Percentiles rank a stretch among this genome's conserved stretches.
These are phyloP conservation scores for Linyphia triangularis DNA, from an alignment of 2,888 invertebrate genomes.

Conservation along the genomic window DNA sequence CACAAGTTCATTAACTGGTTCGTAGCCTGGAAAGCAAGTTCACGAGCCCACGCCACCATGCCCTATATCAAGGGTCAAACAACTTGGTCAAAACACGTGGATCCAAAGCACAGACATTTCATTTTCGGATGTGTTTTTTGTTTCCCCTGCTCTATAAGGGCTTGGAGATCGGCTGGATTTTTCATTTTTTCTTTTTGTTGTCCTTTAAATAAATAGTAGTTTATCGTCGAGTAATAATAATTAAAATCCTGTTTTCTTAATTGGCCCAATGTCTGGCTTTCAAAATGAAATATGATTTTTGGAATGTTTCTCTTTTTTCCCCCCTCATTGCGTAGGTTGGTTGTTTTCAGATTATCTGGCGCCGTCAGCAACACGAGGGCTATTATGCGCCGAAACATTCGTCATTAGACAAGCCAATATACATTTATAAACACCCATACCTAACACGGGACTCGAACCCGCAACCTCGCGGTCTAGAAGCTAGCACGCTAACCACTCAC, in stretches of 20 bases:
- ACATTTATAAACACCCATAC: too few species aligned
- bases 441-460: too few species aligned
- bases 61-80: slow-evolving; percentile 62
- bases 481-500: too few species aligned
- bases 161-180: not conserved
- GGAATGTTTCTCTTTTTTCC: not conserved
- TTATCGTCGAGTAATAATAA: too few species aligned
- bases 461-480: too few species aligned
- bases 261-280: too few species aligned
- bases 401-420: too few species aligned
- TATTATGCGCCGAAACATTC: too few species aligned
- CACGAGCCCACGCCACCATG: slow-evolving; percentile 53
- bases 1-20: slow-evolving; percentile 63
- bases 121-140: not conserved
- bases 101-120: not conserved
- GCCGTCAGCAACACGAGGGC: too few species aligned
- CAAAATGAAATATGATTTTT: not conserved
- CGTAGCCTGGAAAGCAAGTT: slow-evolving; percentile 22
- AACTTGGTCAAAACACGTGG: slow-evolving; percentile 25
- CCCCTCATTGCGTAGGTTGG: not conserved
- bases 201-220: too few species aligned
- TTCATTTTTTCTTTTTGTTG: not conserved
- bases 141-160: not conserved
- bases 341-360: too few species aligned
- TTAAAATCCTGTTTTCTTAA: too few species aligned